Evolutionary conservation across 2,888 invertebrate genomes (phyloP), one percentile per base, ranked within the genome.

Genomic region (Osmoderma eremita): DNA sequence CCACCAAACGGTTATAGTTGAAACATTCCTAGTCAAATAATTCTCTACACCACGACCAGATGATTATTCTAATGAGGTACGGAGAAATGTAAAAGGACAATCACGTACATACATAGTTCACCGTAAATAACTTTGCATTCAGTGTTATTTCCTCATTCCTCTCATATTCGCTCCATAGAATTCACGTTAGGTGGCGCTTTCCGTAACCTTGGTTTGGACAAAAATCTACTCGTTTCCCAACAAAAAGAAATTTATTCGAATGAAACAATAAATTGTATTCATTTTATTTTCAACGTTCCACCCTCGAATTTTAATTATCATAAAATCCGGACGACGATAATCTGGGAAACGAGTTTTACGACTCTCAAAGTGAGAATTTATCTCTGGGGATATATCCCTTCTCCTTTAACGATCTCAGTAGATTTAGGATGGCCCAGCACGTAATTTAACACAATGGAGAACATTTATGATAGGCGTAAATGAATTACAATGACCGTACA

Each of bases 281-380:
- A 18, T 56, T 56, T 41, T 22, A 42, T 22, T 24, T 30, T 36
- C 20, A 17, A 15, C 22, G 45, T 17, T 13, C 22, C 17, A 56
- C 30, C 30, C 8, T 56, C 42, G n/a, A 22, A 17, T 56, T 58
- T 15, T 58, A 58, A 58, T 58, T 58, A 58, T 24, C 15, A 58
- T 30, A 42, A 24, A 48, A 45, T 30, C 15, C 24, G 13, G 42
- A 10, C 12, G 45, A 45, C 24, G 12, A 58, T 58, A 58, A 58
- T 45, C 45, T 15, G 10, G 24, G 15, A 58, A 45, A 30, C 45
- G 45, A 12, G 10, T 45, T 58, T 58, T 58, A 58, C 58, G 58
- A 58, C 58, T 8, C 15, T 4, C 45, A 30, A 58, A 58, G 30
- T 42, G 45, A 58, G 30, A 38, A 58, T 58, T 45, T 58, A 58